Percentiles rank a stretch among this genome's conserved stretches.
Conservation (phyloP, 53 echinoderm and acorn worm species). For the Apostichopus leukothele region DNA sequence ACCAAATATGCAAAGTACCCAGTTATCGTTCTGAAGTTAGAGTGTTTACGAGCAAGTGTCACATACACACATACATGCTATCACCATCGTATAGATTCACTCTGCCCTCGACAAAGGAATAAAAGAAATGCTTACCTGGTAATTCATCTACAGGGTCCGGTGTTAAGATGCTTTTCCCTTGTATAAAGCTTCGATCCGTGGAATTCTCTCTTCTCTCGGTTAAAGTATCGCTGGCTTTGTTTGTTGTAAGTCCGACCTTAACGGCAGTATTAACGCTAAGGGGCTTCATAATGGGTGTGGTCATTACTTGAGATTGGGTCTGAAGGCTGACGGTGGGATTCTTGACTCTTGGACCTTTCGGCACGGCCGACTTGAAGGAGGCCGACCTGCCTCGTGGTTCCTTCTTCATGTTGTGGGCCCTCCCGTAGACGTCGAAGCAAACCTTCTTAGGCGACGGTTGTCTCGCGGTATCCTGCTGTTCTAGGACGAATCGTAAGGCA, state of each 20-base stretch:
- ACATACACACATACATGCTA: too few species aligned
- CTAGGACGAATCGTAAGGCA: conserved; percentile 24
- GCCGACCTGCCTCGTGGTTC: background rate
- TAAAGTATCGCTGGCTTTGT: background rate
- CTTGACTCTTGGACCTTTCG: conserved; percentile 52
- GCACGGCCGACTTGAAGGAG: conserved; percentile 10
- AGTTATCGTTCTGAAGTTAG: too few species aligned
- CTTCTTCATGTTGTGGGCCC: conserved; percentile 34
- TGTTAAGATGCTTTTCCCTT: background rate
- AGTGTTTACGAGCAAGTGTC: too few species aligned
- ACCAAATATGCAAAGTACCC: too few species aligned
- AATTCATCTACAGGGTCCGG: conserved; percentile 10
- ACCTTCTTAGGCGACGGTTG: background rate
- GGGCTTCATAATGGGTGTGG: background rate
- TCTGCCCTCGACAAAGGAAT: too few species aligned
- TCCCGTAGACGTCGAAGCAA: conserved; percentile 44
- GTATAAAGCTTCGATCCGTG: background rate
- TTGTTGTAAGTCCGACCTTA: background rate
- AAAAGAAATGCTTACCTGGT: background rate
- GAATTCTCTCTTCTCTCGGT: background rate
- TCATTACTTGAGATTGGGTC: background rate
- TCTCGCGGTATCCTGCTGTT: conserved; percentile 8
- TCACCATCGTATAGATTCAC: background rate
- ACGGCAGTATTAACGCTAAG: background rate
- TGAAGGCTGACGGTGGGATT: conserved; percentile 48